phyloP scores from a whole-genome alignment of 2,797 vertebrate genomes.

The Rachycentron canadum region DNA sequence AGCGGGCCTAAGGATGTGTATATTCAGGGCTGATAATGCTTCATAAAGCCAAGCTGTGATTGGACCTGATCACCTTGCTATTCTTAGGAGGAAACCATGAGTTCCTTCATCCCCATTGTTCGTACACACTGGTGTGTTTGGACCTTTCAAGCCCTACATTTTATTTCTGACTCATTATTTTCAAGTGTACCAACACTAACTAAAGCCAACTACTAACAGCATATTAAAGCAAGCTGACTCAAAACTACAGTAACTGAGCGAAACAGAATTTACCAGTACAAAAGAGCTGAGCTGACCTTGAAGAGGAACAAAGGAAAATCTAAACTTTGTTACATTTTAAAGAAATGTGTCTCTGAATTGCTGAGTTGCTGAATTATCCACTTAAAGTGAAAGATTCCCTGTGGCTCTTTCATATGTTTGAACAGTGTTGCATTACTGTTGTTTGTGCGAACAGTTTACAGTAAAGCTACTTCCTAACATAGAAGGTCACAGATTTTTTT shows the following conservation, averaged over 20 bases:
- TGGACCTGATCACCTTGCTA: no score
- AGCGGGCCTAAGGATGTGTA: no score
- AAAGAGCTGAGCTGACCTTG: background rate
- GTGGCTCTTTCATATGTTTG: no score
- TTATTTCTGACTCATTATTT: no score
- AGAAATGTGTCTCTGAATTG: background rate
- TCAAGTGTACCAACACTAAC: no score
- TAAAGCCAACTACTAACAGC: background rate
- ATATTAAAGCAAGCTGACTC: background rate
- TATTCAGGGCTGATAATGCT: no score
- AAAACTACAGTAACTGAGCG: background rate
- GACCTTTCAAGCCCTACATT: background rate
- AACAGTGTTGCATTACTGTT: no score
- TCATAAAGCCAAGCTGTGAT: no score
- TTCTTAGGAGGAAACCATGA: background rate
- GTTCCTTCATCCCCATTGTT: background rate
- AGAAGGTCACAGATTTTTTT: background rate
- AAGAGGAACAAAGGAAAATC: background rate
- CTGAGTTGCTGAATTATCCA: background rate
- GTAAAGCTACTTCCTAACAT: no score
- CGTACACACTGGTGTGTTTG: background rate
- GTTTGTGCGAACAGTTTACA: no score
- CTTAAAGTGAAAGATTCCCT: background rate
- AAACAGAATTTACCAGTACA: background rate
- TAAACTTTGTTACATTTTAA: no score